phyloP scores from a whole-genome alignment of 92 coral and sea anemone genomes.

The Palythoa grandis region DNA sequence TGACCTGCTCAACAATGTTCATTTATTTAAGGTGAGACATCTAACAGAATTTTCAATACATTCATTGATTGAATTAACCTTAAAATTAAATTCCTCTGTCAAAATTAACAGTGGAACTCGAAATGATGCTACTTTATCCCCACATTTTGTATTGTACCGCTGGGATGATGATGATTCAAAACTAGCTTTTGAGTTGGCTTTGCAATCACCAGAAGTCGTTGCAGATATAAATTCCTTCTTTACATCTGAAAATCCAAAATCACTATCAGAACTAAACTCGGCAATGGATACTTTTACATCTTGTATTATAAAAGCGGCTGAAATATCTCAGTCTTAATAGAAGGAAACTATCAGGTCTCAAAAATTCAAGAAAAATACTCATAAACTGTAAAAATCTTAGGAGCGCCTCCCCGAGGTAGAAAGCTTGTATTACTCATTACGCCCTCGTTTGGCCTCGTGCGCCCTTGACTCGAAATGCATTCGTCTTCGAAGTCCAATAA shows the following conservation, averaged over 20 bases:
- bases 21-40: neutral
- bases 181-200: neutral
- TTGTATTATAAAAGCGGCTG: slow-evolving; percentile 5
- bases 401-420: too few relatives aligned
- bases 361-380: too few relatives aligned
- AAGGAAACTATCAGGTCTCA: too few relatives aligned
- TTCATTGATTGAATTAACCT: neutral
- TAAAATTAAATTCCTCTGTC: too few relatives aligned
- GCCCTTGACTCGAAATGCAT: too few relatives aligned
- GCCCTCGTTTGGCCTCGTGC: too few relatives aligned
- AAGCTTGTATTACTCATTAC: too few relatives aligned
- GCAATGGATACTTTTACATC: neutral
- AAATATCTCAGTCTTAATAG: neutral
- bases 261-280: neutral
- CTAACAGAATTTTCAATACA: slow-evolving; percentile 4
- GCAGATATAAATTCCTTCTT: neutral
- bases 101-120: too few relatives aligned
- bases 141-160: too few relatives aligned
- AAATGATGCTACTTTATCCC: neutral
- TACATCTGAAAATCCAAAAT: neutral
- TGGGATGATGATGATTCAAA: too few relatives aligned
- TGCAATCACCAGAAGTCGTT: neutral
- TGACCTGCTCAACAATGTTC: neutral
- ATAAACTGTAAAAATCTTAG: too few relatives aligned
- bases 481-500: too few relatives aligned